Percentiles rank a stretch among this genome's conserved stretches.
phyloP scores from a whole-genome alignment of 2,888 invertebrate genomes.

The Galerucella calmariensis region DNA sequence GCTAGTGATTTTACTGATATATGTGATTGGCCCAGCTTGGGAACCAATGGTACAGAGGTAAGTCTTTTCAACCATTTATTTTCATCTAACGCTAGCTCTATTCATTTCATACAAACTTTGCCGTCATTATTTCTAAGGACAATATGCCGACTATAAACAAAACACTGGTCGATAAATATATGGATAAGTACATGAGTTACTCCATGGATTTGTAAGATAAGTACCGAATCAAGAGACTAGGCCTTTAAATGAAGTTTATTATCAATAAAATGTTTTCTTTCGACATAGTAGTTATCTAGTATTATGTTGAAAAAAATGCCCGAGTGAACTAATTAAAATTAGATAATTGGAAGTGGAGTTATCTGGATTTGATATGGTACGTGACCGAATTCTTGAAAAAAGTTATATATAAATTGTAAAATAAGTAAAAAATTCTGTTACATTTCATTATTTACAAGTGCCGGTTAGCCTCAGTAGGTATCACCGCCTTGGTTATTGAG shows the following conservation, averaged over 20 bases:
- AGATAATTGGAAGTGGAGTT: neutral
- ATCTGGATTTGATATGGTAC: neutral
- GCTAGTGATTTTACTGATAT: conserved; percentile 88
- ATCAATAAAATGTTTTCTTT: neutral
- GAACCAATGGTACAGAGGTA: conserved; percentile 71
- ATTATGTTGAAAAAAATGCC: neutral
- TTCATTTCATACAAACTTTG: neutral
- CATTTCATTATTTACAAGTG: neutral
- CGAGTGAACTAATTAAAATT: neutral
- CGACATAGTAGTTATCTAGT: neutral
- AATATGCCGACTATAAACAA: neutral
- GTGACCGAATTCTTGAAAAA: too few species aligned
- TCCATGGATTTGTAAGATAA: too few species aligned
- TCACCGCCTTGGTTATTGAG: neutral
- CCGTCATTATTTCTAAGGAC: neutral
- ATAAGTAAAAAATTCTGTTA: neutral
- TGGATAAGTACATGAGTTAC: too few species aligned
- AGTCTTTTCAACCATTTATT: conserved; percentile 47
- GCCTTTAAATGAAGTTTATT: neutral
- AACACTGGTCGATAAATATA: too few species aligned
- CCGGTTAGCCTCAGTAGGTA: neutral
- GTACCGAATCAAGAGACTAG: too few species aligned
- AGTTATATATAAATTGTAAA: too few species aligned
- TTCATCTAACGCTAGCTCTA: neutral
- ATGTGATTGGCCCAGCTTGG: conserved; percentile 92